Evolutionary conservation across 2,113 vertebrate genomes (phyloP).

Genomic region (Theristicus caerulescens): DNA sequence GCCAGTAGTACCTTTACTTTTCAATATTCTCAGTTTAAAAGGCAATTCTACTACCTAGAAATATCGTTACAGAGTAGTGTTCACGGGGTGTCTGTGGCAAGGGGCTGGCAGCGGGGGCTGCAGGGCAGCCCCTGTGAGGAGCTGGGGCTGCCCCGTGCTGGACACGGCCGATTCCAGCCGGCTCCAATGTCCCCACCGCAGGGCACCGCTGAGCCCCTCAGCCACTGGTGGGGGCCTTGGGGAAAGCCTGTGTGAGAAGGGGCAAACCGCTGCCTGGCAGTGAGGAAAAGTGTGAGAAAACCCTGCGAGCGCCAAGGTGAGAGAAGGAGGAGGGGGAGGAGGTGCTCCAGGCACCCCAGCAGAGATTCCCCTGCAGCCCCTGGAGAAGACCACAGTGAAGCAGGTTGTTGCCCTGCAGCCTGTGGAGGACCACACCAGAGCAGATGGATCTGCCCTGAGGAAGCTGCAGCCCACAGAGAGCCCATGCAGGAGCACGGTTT

Average conservation of each 20-base stretch:
- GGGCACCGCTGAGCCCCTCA: neutral
- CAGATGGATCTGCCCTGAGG: neutral
- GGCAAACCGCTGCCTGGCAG: neutral
- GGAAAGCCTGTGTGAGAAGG: neutral
- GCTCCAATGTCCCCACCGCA: neutral
- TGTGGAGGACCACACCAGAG: neutral
- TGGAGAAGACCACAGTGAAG: neutral
- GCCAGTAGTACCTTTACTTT: neutral
- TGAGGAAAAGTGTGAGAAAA: neutral
- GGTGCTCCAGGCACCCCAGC: no score
- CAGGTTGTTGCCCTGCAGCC: rapidly evolving
- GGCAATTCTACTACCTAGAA: neutral
- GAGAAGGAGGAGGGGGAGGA: no score
- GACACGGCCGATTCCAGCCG: neutral
- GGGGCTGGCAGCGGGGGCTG: no score
- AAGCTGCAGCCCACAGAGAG: neutral
- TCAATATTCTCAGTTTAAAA: neutral
- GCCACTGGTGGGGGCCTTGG: rapidly evolving
- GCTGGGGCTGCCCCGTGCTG: rapidly evolving
- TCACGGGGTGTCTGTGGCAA: rapidly evolving
- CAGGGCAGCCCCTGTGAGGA: neutral
- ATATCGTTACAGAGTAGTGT: rapidly evolving
- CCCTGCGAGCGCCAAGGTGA: neutral
- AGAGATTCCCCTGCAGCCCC: neutral
- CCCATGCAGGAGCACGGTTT: neutral